phyloP scores from a whole-genome alignment of 2,888 invertebrate species.

The Phorcus lineatus region DNA sequence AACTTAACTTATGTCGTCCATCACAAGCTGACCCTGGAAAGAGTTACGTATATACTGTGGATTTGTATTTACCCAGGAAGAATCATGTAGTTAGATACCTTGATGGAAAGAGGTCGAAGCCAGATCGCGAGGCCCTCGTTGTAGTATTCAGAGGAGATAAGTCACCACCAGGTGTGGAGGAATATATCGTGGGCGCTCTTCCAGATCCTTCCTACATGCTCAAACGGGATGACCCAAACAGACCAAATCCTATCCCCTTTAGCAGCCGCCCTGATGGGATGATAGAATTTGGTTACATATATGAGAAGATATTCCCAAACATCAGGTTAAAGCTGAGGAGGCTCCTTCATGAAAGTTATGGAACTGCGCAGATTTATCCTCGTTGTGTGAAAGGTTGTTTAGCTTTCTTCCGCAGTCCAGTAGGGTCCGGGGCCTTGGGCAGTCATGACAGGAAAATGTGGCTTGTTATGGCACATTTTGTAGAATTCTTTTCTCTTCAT shows the following conservation, averaged over 20 bases:
- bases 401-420: conserved; percentile 28
- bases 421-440: conserved; percentile 23
- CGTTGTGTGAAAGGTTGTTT: conserved; percentile 43
- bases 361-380: not conserved
- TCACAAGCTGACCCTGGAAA: conserved; percentile 22
- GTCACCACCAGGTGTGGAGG: conserved; percentile 48
- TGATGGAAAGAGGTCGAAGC: conserved; percentile 39
- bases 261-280: conserved; percentile 36
- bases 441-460: conserved; percentile 38
- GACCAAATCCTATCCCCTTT: conserved; percentile 38
- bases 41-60: conserved; percentile 47
- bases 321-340: conserved; percentile 32
- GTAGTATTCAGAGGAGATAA: conserved; percentile 55
- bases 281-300: conserved; percentile 31
- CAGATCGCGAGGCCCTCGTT: conserved; percentile 52
- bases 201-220: conserved; percentile 40
- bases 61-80: conserved; percentile 51
- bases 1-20: conserved; percentile 39
- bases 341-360: conserved; percentile 41
- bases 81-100: conserved; percentile 40
- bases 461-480: conserved; percentile 38
- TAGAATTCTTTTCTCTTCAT: conserved; percentile 42
- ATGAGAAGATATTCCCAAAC: conserved; percentile 25
- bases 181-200: conserved; percentile 48
- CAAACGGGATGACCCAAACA: conserved; percentile 14